A percentile compares a stretch with the other conserved stretches of the same genome.
These are phyloP conservation scores for Smittia aterrima DNA, from an alignment of 2,888 invertebrate genomes.

Conservation along the genomic window DNA sequence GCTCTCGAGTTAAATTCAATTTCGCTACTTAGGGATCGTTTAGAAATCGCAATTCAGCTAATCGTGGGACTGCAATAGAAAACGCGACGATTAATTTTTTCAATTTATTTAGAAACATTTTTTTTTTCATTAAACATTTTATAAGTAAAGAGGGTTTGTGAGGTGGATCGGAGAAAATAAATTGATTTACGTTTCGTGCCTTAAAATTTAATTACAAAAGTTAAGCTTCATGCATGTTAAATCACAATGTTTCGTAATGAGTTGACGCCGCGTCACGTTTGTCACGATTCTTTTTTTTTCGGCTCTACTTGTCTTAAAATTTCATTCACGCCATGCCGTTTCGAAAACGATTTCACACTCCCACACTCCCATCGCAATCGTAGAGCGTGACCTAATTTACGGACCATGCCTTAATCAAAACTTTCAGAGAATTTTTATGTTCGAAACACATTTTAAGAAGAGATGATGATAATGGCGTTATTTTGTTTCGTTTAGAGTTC, in stretches of 20 bases:
- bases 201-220: neutral
- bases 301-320: no score
- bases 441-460: neutral
- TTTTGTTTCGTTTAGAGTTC: conserved; percentile 45
- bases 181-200: neutral
- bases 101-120: neutral
- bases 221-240: conserved; percentile 1
- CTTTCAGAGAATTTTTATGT: neutral
- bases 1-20: neutral
- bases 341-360: no score
- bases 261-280: neutral
- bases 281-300: no score
- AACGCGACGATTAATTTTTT: neutral
- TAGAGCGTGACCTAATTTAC: no score
- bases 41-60: neutral
- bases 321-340: no score
- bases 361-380: no score
- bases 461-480: neutral
- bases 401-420: neutral
- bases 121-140: neutral
- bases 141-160: neutral
- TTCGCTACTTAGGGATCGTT: neutral
- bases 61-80: neutral
- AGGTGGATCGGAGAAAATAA: neutral
- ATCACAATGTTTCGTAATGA: neutral